phyloP scores from a whole-genome alignment of 2,113 vertebrate species.

The Syngnathus typhle region DNA sequence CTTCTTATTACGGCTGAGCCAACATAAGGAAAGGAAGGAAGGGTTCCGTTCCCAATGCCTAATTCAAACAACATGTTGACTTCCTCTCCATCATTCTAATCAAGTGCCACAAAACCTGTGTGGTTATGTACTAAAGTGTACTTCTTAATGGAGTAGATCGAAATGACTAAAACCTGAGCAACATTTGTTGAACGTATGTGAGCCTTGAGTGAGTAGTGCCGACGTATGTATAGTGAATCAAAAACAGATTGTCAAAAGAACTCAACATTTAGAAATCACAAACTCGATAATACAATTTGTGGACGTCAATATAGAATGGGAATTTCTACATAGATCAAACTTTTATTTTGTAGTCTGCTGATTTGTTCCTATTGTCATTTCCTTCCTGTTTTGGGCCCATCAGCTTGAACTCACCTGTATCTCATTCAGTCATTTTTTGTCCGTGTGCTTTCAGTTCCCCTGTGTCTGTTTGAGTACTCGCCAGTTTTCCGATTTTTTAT shows the following conservation, averaged over 20 bases:
- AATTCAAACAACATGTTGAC: slow-evolving; percentile 66
- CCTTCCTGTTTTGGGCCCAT: not conserved
- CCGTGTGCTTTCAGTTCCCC: too few relatives aligned
- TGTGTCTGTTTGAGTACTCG: too few relatives aligned
- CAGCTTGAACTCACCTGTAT: too few relatives aligned
- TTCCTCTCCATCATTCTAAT: slow-evolving; percentile 66
- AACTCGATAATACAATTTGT: not conserved
- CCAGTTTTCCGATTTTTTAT: too few relatives aligned
- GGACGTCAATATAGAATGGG: not conserved
- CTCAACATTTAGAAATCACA: too few relatives aligned
- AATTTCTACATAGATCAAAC: not conserved
- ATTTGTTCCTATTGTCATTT: not conserved
- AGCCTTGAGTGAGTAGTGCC: slow-evolving; percentile 15
- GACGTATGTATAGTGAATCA: slow-evolving; percentile 5
- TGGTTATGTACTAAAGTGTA: slow-evolving; percentile 69
- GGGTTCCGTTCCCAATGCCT: slow-evolving; percentile 43
- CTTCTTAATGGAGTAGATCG: slow-evolving; percentile 67
- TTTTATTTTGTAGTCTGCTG: not conserved
- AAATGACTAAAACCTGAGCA: slow-evolving; percentile 51
- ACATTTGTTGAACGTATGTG: slow-evolving; percentile 68
- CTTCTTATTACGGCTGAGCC: slow-evolving; percentile 64
- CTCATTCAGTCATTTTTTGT: too few relatives aligned
- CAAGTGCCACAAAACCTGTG: slow-evolving; percentile 59
- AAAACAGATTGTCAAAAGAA: slow-evolving; percentile 11
- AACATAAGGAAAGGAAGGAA: slow-evolving; percentile 49